These are phyloP conservation scores for Dicycla oo DNA, from an alignment of 2,888 invertebrate genomes.

Conservation along the genomic window DNA sequence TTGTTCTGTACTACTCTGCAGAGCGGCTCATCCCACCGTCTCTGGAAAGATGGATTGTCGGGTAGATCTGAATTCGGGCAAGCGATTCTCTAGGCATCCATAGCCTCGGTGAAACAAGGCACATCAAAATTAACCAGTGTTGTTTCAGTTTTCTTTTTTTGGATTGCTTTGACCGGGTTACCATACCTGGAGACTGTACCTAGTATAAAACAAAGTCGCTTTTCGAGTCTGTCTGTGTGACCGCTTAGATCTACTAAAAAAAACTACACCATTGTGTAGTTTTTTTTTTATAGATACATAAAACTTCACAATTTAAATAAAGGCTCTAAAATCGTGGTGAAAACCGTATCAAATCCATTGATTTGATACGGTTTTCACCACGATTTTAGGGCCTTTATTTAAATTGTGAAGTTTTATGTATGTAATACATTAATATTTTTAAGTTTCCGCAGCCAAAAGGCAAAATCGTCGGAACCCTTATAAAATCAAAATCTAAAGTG, in stretches of 20 bases:
- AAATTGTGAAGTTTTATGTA: background rate
- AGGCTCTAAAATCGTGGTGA: too few species aligned
- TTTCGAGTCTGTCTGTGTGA: background rate
- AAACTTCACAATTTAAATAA: background rate
- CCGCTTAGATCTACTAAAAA: background rate
- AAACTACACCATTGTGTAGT: too few species aligned
- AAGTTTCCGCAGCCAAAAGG: background rate
- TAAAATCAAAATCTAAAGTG: background rate
- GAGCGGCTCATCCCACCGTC: too few species aligned
- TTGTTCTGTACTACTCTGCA: too few species aligned
- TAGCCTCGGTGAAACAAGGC: too few species aligned
- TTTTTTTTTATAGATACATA: too few species aligned
- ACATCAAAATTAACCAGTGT: too few species aligned
- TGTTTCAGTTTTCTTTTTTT: slow-evolving; percentile 15
- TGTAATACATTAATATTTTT: background rate
- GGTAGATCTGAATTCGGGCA: too few species aligned
- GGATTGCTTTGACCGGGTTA: background rate
- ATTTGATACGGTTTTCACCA: background rate
- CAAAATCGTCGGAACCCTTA: background rate
- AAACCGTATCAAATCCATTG: too few species aligned
- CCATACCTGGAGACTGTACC: background rate
- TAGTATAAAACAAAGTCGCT: background rate
- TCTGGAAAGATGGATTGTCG: too few species aligned
- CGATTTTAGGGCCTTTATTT: background rate
- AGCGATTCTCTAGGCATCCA: too few species aligned